These are phyloP conservation scores for Chitala chitala DNA, from an alignment of 2,113 vertebrate genomes.

Conservation along the genomic window DNA sequence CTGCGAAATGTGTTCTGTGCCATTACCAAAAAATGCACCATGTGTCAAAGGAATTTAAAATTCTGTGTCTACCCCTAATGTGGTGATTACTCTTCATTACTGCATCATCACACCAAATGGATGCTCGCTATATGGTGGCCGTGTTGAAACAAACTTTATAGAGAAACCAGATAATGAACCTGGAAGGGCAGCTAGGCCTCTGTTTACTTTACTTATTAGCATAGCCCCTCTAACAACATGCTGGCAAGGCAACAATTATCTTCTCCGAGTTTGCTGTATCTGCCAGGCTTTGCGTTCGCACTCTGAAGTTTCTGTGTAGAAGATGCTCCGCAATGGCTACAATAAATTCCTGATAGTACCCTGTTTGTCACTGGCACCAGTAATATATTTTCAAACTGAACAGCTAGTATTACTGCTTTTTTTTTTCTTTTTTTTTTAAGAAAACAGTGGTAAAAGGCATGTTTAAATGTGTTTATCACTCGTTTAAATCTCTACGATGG, in stretches of 20 bases:
- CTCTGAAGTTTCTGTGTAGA: background rate
- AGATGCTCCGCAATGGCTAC: background rate
- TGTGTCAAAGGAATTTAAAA: background rate
- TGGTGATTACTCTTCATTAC: slow-evolving; percentile 31
- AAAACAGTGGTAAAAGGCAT: no score
- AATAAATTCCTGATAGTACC: slow-evolving; percentile 6
- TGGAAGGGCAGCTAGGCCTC: slow-evolving; percentile 21
- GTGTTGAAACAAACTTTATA: slow-evolving; percentile 35
- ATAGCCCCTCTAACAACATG: slow-evolving; percentile 23
- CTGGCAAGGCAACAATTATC: slow-evolving; percentile 31
- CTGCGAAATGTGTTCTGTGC: slow-evolving; percentile 13
- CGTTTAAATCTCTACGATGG: no score
- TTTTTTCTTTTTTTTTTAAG: no score
- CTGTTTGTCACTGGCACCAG: background rate
- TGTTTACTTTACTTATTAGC: slow-evolving; percentile 40
- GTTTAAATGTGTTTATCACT: no score
- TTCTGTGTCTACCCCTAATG: background rate
- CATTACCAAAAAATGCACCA: background rate
- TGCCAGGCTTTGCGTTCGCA: slow-evolving; percentile 14
- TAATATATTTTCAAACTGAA: no score
- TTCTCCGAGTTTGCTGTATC: slow-evolving; percentile 31
- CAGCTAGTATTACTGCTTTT: no score
- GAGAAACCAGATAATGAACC: slow-evolving; percentile 28
- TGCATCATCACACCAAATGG: slow-evolving; percentile 42
- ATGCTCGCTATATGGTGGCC: slow-evolving; percentile 33